Base-by-base conservation (phyloP, 2,888 invertebrate genomes). In the Rutpela maculata region DNA sequence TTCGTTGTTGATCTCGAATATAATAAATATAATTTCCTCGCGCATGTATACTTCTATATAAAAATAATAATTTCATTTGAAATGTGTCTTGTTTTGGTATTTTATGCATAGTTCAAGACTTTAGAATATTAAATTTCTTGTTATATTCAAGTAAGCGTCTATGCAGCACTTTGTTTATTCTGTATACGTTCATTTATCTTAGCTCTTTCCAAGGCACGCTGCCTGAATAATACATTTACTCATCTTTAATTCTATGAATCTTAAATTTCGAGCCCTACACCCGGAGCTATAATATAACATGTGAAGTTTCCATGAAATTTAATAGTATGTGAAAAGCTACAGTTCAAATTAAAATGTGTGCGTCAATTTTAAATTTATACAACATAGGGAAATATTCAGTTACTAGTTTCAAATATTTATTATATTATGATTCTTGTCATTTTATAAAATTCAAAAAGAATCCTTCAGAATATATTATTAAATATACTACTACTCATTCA, bases 171-270 rank as follows among this genome's bases (percentile, higher is more conserved):
- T 87, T 88, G 86, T 87, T 87, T 86, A 86, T 84, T 84, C 83
- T 83, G 82, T 82, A 82, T 82, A 84, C 84, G 86, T 86, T 88
- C 86, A 88, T 87, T 88, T 88, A 88, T 88, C 87, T 86, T 87
- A 87, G 87, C 87, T 87, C 81, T 88, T 88, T 88, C 88, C 87
- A 87, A 88, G 86, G 86, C 86, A 85, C 86, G 85, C 84, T 81
- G 74, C 84, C 84, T 89, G 88, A 88, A 89, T 89, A 88, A 89
- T 88, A 87, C 87, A 89, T 87, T 84, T 84, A 84, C 88, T 89
- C 89, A 89, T 89, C 89, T 89, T 89, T 89, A 89, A 89, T 89
- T 89, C 89, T 85, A 89, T 89, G 89, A 89, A 89, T 89, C 88
- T 88, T 88, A 89, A 89, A 89, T 89, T 85, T 83, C 77, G 74